Evolutionary conservation across 2,888 invertebrate genomes (phyloP), one percentile per base, ranked within the genome.

Genomic region (Alloplasta piceator): DNA sequence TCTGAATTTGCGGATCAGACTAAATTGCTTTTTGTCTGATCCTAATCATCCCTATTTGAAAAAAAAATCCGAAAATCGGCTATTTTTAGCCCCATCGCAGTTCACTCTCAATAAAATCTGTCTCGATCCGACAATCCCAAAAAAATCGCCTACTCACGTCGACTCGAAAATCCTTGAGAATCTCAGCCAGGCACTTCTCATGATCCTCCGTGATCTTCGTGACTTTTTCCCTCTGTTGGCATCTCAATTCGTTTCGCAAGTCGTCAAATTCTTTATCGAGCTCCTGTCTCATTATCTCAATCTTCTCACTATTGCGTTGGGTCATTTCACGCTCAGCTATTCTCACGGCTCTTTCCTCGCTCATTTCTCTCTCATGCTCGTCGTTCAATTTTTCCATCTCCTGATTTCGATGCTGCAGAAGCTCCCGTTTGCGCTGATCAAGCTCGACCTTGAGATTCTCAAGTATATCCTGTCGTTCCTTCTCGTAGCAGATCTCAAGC

Each of bases 271-370:
- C 93, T 74, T 90, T 90, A 1, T 92, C 92, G 58, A 92, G 82
- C 66, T 91, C 90, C 14, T 94, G 94, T 82, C 94, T 94, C 76
- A 96, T 87, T 16, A 94, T 94, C 4, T 95, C 94, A 12, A 95
- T 92, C 78, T 94, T 93, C 0, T 94, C 93, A 0, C 93, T 93
- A 85, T 96, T 95, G 43, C 87, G 86, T 39, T 89, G 90, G 2
- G 68, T 87, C 14, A 91, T 78, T 39, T 92, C 90, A 14, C 89
- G 85, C 72, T 92, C 91, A 3, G 73, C 85, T 0, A 89, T 43
- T 43, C 90, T 91, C 0, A 86, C 84, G 0, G 87, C 86, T 46
- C 88, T 91, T 68, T 91, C 90, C 10, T 90, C 89, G 26, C 91
- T 90, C 82, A 93, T 89, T 39, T 91, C 92, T 0, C 86, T 86